Percentiles rank a stretch among this genome's conserved stretches.
Evolutionary conservation across 2,888 invertebrate genomes (phyloP).

Genomic region (Tolmerus cingulatus): DNA sequence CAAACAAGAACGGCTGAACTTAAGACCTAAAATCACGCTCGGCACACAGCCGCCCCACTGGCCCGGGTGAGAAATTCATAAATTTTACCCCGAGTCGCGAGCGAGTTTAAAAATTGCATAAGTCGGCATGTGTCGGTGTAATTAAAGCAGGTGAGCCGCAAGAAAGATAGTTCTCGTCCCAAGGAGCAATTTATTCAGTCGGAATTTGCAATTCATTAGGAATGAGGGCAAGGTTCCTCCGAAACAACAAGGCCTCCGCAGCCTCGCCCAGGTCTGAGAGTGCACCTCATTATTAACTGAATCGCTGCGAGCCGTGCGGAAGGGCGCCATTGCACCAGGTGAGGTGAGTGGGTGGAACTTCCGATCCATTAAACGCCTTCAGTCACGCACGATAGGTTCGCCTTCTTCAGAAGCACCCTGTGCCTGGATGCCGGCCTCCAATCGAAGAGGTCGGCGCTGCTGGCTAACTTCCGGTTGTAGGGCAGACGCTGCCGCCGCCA

Average conservation of each 20-base stretch:
- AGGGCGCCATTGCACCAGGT: neutral
- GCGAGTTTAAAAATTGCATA: neutral
- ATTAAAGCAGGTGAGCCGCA: slow-evolving; percentile 3
- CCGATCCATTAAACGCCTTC: slow-evolving; percentile 32
- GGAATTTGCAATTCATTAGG: slow-evolving; percentile 16
- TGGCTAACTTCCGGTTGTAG: slow-evolving; percentile 3
- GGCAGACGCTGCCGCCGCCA: neutral
- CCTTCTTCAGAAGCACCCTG: neutral
- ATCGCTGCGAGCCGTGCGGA: neutral
- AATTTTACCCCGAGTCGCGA: neutral
- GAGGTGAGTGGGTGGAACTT: neutral
- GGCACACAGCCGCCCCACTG: neutral
- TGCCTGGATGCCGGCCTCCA: neutral
- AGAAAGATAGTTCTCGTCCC: slow-evolving; percentile 10
- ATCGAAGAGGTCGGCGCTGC: neutral
- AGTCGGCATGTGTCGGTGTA: neutral
- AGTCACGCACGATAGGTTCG: slow-evolving; percentile 39
- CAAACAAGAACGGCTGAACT: neutral
- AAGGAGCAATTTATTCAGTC: slow-evolving; percentile 8
- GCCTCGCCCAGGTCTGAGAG: slow-evolving; percentile 3
- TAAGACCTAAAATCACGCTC: neutral
- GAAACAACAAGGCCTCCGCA: neutral
- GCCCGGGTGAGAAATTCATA: neutral
- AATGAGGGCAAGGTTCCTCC: slow-evolving; percentile 21
- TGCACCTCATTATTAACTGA: slow-evolving; percentile 14